A percentile compares a stretch with the other conserved stretches of the same genome.
phyloP scores from a whole-genome alignment of 2,113 vertebrate species.

The Uropsilus gracilis region DNA sequence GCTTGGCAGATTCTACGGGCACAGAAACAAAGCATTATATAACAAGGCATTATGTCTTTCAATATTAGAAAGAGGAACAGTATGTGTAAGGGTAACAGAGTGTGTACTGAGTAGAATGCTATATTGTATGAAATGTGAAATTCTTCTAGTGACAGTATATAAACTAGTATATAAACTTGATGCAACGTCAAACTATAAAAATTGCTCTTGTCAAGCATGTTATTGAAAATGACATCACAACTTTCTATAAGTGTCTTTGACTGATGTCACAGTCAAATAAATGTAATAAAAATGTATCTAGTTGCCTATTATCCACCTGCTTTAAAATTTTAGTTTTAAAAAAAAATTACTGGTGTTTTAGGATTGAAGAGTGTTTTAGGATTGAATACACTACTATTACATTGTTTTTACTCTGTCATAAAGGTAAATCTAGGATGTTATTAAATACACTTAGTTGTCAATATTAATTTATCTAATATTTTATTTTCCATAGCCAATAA shows the following conservation, averaged over 20 bases:
- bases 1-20: neutral
- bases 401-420: neutral
- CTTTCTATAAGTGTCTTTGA: slow-evolving; percentile 68
- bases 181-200: slow-evolving; percentile 14
- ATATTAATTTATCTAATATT: neutral
- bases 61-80: neutral
- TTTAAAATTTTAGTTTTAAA: slow-evolving; percentile 59
- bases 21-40: neutral
- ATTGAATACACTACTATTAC: neutral
- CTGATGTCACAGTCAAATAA: slow-evolving; percentile 62
- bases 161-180: neutral
- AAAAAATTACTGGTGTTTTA: slow-evolving; percentile 27
- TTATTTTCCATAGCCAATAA: neutral
- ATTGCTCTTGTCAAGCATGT: slow-evolving; percentile 41
- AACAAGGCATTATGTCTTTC: neutral
- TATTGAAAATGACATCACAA: slow-evolving; percentile 68
- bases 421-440: neutral
- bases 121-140: slow-evolving; percentile 4
- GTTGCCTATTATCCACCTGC: slow-evolving; percentile 31
- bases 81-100: neutral
- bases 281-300: slow-evolving; percentile 41
- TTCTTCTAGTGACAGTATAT: slow-evolving; percentile 34
- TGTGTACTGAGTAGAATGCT: neutral
- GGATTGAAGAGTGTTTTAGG: neutral
- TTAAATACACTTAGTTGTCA: neutral